Evolutionary conservation across 1,140 invertebrate genomes (phyloP), one percentile per base, ranked within the genome.

Genomic region (Linepithema humile): DNA sequence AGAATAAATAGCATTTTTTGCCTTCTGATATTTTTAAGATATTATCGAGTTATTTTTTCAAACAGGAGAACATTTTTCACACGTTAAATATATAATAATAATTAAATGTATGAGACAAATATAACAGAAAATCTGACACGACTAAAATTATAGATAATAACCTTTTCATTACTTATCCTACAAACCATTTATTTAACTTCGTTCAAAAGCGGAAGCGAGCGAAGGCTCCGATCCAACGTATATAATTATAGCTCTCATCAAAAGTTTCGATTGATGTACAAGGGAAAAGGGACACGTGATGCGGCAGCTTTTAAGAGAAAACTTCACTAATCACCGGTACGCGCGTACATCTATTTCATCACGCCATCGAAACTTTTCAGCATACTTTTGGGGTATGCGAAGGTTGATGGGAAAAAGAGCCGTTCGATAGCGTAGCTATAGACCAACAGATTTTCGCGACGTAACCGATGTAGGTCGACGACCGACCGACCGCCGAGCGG

Each of bases 271-370:
- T 65, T 38, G 32, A 65, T 43, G 48, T 55, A 43, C 40, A 38
- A 50, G 45, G 48, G 17, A 57, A 70, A 69, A 70, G 23, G 64
- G n/a, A 57, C 38, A 80, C 4, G 35, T 78, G 75, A n/a, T 32
- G 45, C 9, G 48, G 35, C 10, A 12, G 38, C 17, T 55, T 53
- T 80, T 70, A 43, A 50, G 59, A 57, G 69, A 55, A 67, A 88
- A 84, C 50, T 87, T 74, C 82, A 48, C 77, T 86, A 86, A 89
- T 86, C 87, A 77, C 48, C 43, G 10, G 23, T 40, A 23, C 29
- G 75, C n/a, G 62, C 29, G 20, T 15, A 23, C 17, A 60, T 5
- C 10, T 53, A 32, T 38, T 85, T 83, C 55, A 74, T 74, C 85
- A 74, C 70, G 50, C 74, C 57, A 20, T 26, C 32, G n/a, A 85